phyloP scores from a whole-genome alignment of 2,797 vertebrate genomes.

The Peromyscus aztecus region DNA sequence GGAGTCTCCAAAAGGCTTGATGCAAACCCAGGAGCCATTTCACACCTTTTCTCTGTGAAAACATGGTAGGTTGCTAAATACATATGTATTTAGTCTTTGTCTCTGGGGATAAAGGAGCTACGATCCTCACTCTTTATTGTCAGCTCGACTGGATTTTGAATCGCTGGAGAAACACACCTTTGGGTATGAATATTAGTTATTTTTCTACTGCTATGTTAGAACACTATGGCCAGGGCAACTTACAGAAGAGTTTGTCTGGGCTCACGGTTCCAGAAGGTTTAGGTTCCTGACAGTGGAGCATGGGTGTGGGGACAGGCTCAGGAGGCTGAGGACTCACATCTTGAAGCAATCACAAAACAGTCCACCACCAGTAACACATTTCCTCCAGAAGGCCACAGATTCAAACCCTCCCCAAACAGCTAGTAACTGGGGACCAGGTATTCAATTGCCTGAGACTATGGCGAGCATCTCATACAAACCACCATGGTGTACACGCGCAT shows the following conservation, averaged over 20 bases:
- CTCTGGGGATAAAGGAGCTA: not conserved
- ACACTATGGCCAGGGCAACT: not conserved
- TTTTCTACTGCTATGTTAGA: not conserved
- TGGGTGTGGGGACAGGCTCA: too few species aligned
- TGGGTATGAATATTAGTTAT: not conserved
- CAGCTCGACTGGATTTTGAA: not conserved
- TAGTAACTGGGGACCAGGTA: not conserved
- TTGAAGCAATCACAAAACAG: not conserved
- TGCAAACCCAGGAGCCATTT: rapidly evolving
- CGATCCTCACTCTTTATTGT: not conserved
- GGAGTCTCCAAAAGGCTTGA: not conserved
- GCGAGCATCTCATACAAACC: not conserved
- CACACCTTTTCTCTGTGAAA: not conserved
- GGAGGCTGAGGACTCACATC: not conserved
- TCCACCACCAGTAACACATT: not conserved
- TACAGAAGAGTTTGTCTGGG: not conserved
- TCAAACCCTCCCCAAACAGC: too few species aligned
- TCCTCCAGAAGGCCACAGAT: not conserved
- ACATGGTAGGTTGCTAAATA: not conserved
- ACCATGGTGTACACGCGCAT: too few species aligned
- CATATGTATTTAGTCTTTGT: not conserved
- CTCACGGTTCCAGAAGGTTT: not conserved
- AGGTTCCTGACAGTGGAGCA: not conserved
- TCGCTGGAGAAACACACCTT: not conserved
- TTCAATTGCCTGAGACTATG: not conserved